A percentile compares a stretch with the other conserved stretches of the same genome.
phyloP scores from a whole-genome alignment of 1,140 invertebrate species.

The Latrodectus geometricus region DNA sequence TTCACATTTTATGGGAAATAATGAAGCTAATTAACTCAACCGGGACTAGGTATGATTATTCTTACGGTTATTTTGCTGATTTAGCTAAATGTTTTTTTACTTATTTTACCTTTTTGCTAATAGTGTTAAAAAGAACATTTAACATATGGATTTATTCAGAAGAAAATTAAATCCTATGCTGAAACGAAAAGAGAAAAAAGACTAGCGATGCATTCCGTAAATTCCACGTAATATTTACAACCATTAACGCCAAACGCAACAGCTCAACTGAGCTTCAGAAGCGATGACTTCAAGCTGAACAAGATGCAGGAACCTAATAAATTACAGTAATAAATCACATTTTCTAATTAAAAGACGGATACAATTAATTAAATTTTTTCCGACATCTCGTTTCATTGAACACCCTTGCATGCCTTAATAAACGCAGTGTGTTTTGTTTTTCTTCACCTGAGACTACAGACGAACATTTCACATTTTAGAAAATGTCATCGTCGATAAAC shows the following conservation, averaged over 20 bases:
- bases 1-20: too few species aligned
- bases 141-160: too few species aligned
- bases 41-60: too few species aligned
- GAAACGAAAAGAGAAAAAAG: too few species aligned
- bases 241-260: neutral
- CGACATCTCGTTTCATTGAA: constrained; percentile 6
- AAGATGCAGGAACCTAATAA: neutral
- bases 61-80: too few species aligned
- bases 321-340: constrained; percentile 22
- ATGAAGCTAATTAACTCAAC: too few species aligned
- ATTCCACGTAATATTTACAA: neutral
- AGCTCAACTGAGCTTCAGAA: neutral
- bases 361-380: constrained; percentile 6
- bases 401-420: neutral
- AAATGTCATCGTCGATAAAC: constrained; percentile 9
- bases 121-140: too few species aligned
- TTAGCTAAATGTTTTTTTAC: too few species aligned
- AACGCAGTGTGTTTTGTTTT: neutral
- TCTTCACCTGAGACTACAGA: neutral
- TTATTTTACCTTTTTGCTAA: too few species aligned
- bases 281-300: neutral
- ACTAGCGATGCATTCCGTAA: neutral
- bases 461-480: neutral
- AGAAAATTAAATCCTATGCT: too few species aligned
- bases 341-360: constrained; percentile 14